phyloP scores from a whole-genome alignment of 2,113 vertebrate genomes.

The Saccopteryx bilineata region DNA sequence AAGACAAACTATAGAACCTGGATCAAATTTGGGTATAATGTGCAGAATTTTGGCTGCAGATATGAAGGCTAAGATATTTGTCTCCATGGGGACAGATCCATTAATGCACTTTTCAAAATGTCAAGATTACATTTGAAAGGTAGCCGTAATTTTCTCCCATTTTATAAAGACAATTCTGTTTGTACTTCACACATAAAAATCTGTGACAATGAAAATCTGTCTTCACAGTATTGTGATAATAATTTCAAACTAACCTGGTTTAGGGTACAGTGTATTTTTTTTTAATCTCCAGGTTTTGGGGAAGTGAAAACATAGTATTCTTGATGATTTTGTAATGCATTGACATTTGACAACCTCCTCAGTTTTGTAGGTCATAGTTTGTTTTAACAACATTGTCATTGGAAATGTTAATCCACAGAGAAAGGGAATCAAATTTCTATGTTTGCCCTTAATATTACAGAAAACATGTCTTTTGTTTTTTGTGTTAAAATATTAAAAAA shows the following conservation, averaged over 20 bases:
- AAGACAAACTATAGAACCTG: background rate
- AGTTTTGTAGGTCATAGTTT: background rate
- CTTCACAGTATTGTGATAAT: conserved; percentile 56
- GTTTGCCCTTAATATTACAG: background rate
- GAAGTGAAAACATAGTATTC: background rate
- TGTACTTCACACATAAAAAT: conserved; percentile 79
- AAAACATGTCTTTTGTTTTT: background rate
- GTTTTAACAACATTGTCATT: background rate
- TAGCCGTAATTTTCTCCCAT: conserved; percentile 80
- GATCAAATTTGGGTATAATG: conserved; percentile 60
- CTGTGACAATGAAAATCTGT: conserved; percentile 67
- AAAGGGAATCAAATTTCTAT: background rate
- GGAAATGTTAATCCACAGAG: background rate
- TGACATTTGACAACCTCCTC: background rate
- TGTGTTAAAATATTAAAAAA: background rate
- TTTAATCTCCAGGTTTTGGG: background rate
- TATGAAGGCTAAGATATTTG: conserved; percentile 79
- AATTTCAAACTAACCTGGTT: conserved; percentile 28
- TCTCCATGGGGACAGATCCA: conserved; percentile 82
- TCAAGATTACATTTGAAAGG: conserved; percentile 80
- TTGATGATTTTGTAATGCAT: conserved; percentile 30
- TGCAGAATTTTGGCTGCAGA: conserved; percentile 71
- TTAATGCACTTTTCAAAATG: conserved; percentile 81
- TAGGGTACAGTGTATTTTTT: background rate
- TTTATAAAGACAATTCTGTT: conserved; percentile 82